Base-by-base conservation (phyloP, 2,888 invertebrate genomes). In the Synanthedon vespiformis region DNA sequence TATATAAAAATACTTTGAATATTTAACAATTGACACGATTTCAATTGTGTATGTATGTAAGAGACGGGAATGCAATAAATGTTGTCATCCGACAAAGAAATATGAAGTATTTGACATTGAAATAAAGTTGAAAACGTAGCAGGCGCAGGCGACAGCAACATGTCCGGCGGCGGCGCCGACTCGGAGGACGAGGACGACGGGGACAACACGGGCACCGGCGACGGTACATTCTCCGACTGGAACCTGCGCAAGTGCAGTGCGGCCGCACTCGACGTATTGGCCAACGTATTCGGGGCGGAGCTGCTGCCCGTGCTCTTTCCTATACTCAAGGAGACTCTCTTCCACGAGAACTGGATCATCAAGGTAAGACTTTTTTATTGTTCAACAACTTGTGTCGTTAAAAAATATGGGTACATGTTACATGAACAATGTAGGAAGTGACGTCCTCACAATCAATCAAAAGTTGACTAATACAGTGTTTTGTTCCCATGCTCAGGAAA, bases 181-280 rank as follows among this genome's bases (percentile, higher is more conserved):
- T 93, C 92, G 50, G 90, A 89, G 10, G 91, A 92, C 55, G 92
- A 92, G 62, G 93, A 94, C 56, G 94, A 94, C 55, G 92, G 92
- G 52, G 95, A 93, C 68, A 95, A 95, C 69, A 93, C 91, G 14
- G 89, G 92, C 53, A 94, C 94, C 59, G 96, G 96, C 75, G 98
- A 98, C 72, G 94, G 94, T 58, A 93, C 95, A 16, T 88, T 97
- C 41, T 96, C 97, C 1, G 99, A 99, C 82, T 99, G 99, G 99
- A 99, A 98, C 89, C 89, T 99, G 62, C 92, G 98, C 67, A 98
- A 99, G 85, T 99, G 99, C 76, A 97, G 98, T 65, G 99, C 99
- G 0, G 99, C 99, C 22, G 99, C 98, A 0, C 89, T 99, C 52
- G 99, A 99, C 83, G 96, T 98, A 52, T 84, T 99, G 53, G 98